Evolutionary conservation across 2,888 invertebrate genomes (phyloP).

Genomic region (Hyposoter didymator): DNA sequence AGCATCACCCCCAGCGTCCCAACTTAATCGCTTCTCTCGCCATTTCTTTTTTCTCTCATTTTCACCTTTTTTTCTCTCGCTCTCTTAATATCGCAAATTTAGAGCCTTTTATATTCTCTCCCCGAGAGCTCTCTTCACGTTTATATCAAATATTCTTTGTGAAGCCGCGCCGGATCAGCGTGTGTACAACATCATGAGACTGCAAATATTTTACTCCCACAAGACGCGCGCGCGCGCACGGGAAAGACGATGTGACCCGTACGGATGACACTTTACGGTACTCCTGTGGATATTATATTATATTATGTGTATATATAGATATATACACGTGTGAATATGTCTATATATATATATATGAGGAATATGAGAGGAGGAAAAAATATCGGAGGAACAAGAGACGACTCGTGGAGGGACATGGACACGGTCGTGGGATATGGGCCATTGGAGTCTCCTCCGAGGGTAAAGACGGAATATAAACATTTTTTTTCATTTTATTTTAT

Average conservation of each 20-base stretch:
- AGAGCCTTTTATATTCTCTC: constrained; percentile 41
- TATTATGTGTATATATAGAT: constrained; percentile 9
- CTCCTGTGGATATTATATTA: constrained; percentile 47
- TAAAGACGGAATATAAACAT: constrained; percentile 10
- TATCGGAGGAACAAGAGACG: constrained; percentile 37
- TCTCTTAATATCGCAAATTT: constrained; percentile 38
- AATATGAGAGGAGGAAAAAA: constrained; percentile 13
- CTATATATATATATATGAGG: not conserved
- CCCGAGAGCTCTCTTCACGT: not conserved
- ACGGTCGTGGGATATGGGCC: constrained; percentile 62
- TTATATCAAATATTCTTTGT: constrained; percentile 38
- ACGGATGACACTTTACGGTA: constrained; percentile 63
- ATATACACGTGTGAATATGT: not conserved
- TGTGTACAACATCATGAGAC: constrained; percentile 51
- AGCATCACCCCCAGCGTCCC: not conserved
- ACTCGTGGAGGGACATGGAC: constrained; percentile 21
- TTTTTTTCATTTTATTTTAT: not conserved
- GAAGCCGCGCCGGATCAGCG: constrained; percentile 27
- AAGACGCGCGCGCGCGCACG: constrained; percentile 5
- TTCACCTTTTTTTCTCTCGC: constrained; percentile 5
- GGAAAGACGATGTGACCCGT: constrained; percentile 48
- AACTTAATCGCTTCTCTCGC: constrained; percentile 27
- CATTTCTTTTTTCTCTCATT: constrained; percentile 4
- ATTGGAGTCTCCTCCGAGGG: constrained; percentile 29
- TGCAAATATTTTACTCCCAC: constrained; percentile 59